A percentile compares a stretch with the other conserved stretches of the same genome.
Evolutionary conservation across 1,140 invertebrate genomes (phyloP).

Genomic region (Drosophila santomea): DNA sequence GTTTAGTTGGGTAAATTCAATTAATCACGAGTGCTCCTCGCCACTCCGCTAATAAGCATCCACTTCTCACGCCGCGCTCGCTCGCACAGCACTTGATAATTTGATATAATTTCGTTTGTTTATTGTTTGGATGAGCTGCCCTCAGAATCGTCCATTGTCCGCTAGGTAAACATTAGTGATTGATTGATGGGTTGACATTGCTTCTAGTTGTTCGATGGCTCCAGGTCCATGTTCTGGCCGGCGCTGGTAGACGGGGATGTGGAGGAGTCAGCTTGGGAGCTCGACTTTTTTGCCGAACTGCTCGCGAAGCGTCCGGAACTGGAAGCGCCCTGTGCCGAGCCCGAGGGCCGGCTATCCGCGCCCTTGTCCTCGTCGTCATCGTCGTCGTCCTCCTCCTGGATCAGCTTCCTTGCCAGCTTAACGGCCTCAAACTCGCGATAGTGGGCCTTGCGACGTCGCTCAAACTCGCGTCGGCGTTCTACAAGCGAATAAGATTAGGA

Average conservation of each 20-base stretch:
- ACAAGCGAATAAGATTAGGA: constrained; percentile 59
- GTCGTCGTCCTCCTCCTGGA: constrained; percentile 95
- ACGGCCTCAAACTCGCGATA: constrained; percentile 99
- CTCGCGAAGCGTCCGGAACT: constrained; percentile 52
- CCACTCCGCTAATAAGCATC: constrained; percentile 1
- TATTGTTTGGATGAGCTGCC: constrained; percentile 40
- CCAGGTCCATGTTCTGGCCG: constrained; percentile 53
- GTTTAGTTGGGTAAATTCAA: constrained; percentile 55
- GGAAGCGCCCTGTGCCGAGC: constrained; percentile 45
- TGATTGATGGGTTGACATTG: constrained; percentile 55
- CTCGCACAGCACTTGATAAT: constrained; percentile 24
- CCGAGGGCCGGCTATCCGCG: constrained; percentile 43
- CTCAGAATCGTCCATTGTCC: constrained; percentile 13
- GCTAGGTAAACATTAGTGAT: constrained; percentile 37
- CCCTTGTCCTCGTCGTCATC: constrained; percentile 87
- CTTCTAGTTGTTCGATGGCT: constrained; percentile 58
- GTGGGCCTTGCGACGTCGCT: constrained; percentile 96
- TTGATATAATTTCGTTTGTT: constrained; percentile 35
- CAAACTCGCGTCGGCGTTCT: constrained; percentile 92
- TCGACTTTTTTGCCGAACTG: constrained; percentile 50
- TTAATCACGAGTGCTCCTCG: constrained; percentile 48
- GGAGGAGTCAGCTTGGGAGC: constrained; percentile 27
- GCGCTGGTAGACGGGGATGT: constrained; percentile 52
- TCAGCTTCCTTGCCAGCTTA: constrained; percentile 94
- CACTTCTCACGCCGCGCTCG: constrained; percentile 31